These are phyloP conservation scores for Agraylea sexmaculata DNA, from an alignment of 1,140 invertebrate species.

Conservation along the genomic window DNA sequence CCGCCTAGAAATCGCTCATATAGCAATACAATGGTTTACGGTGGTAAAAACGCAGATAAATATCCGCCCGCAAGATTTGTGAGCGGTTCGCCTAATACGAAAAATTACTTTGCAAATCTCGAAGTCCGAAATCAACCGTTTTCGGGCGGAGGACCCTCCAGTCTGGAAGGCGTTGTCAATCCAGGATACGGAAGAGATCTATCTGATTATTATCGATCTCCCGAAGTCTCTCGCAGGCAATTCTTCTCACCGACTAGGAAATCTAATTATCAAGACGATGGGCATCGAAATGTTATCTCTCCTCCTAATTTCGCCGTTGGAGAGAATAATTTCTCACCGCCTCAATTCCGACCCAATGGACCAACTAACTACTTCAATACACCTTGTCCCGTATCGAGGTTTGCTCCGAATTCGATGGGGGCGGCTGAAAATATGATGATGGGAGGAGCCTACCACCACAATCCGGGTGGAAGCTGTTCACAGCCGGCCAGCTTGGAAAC, in stretches of 20 bases:
- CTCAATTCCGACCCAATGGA: constrained; percentile 15
- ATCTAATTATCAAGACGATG: constrained; percentile 5
- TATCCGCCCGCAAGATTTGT: constrained; percentile 9
- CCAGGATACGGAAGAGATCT: constrained; percentile 5
- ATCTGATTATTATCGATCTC: constrained; percentile 12
- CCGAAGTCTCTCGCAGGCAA: constrained; percentile 17
- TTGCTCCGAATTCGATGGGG: constrained; percentile 14
- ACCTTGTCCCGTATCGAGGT: constrained; percentile 19
- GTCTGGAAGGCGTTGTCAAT: constrained; percentile 15
- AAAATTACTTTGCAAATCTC: constrained; percentile 17
- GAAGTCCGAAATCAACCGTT: constrained; percentile 19
- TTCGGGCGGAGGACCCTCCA: constrained; percentile 15
- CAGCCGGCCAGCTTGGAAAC: constrained; percentile 35
- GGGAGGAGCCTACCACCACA: constrained; percentile 24
- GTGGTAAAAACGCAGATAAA: constrained; percentile 4
- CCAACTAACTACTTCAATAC: constrained; percentile 19
- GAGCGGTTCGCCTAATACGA: constrained; percentile 12
- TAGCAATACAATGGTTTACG: constrained; percentile 16
- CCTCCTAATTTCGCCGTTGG: constrained; percentile 10
- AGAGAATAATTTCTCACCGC: constrained; percentile 10
- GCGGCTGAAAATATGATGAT: constrained; percentile 25
- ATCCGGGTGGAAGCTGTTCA: constrained; percentile 29
- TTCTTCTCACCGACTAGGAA: constrained; percentile 17
- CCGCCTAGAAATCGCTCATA: constrained; percentile 11
- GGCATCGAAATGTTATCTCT: constrained; percentile 7